Base-by-base conservation (phyloP, 2,113 vertebrate species). In the Pongo abelii region DNA sequence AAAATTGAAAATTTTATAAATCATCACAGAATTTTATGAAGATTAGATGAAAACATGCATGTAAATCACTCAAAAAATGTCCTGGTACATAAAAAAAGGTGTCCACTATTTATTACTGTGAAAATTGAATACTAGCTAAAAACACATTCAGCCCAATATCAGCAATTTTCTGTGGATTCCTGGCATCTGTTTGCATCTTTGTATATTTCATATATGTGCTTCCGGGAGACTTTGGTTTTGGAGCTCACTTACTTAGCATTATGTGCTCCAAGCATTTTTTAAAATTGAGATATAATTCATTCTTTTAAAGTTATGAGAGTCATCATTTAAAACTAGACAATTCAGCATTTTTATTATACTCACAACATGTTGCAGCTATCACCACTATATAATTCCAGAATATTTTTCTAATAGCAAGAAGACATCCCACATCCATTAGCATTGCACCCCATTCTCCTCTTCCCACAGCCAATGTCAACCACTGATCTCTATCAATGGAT, bases 1-100 rank as follows among this genome's bases (percentile, higher is more conserved):
- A 91, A 95, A 50, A 43, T 30, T 78, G 38, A 23, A 64, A 20
- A 48, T 93, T 84, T 75, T 46, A 86, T 46, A 92, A 83, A 78
- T 64, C 0, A 5, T 84, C 6, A n/a, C 11, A 81, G 13, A 80
- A 32, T 52, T 40, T 23, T 59, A 40, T 64, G 50, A 88, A 3
- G 25, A 77, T 64, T 85, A 35, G n/a, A 69, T 48, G 81, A 72
- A 94, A 85, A 64, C 0, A 8, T 27, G 17, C 22, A 72, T 8
- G 27, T 43, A 43, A 83, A 57, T 1, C 10, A 43, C 32, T 57
- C 32, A 9, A 38, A 23, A 67, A 61, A 43, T 18, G 43, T 43
- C 17, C 8, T 40, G 6, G 20, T 48, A 75, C 12, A 16, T 14
- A 17, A 17, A 52, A 11, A 20, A 12, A 57, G 55, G 16, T 43